phyloP scores from a whole-genome alignment of 2,797 vertebrate genomes.

The Heteromormyrus szaboi region DNA sequence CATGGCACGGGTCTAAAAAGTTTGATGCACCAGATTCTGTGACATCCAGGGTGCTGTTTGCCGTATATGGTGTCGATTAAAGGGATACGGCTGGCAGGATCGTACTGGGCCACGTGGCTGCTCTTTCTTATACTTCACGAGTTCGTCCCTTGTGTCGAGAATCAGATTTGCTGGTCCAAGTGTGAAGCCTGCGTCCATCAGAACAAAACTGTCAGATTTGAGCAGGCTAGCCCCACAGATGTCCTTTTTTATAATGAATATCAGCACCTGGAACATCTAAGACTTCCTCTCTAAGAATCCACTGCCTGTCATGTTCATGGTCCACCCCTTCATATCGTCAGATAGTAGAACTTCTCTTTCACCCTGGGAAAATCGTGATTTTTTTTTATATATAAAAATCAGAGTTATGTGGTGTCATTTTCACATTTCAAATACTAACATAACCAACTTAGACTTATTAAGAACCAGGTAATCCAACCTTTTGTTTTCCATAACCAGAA shows the following conservation, averaged over 20 bases:
- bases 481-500: not conserved
- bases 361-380: not conserved
- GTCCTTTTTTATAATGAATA: conserved; percentile 38
- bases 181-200: conserved; percentile 26
- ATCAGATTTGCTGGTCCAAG: conserved; percentile 47
- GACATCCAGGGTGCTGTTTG: conserved; percentile 41
- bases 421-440: not conserved
- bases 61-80: conserved; percentile 46
- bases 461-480: not conserved
- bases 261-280: conserved; percentile 37
- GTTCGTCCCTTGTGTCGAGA: conserved; percentile 43
- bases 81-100: conserved; percentile 54
- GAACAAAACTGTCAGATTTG: conserved; percentile 33
- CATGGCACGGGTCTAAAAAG: conserved; percentile 56
- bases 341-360: conserved; percentile 25
- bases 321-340: conserved; percentile 46
- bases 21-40: conserved; percentile 49
- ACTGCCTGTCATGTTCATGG: conserved; percentile 48
- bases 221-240: conserved; percentile 46
- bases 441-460: not conserved
- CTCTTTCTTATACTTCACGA: conserved; percentile 7
- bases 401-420: not conserved
- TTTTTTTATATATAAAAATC: not conserved
- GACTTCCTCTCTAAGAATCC: conserved; percentile 34
- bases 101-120: conserved; percentile 5